Evolutionary conservation across 2,113 vertebrate species (phyloP), one percentile per base, ranked within the genome.

Genomic region (Columba janthina): DNA sequence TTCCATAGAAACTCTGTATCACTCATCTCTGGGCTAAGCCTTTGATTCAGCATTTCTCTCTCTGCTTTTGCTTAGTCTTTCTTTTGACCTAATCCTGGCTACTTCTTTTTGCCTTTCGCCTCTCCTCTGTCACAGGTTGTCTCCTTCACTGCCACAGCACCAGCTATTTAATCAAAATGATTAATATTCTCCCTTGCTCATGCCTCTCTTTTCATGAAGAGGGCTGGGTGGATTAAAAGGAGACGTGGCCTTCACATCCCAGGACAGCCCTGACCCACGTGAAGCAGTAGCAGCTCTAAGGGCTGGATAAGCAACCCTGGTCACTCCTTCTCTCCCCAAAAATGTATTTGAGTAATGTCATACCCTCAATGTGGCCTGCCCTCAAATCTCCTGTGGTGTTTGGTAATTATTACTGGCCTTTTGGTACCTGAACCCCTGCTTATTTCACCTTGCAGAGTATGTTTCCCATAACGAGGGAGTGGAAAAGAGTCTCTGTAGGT

Each of bases 91-190:
- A 54, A 78, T 81, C 78, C 61, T 71, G 51, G 58, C 32, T 48
- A 53, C 10, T 19, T 9, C 21, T 61, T 94, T 89, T 67, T 81
- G 57, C 46, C 32, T 81, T 78, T 88, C n/a, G 81, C 15, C 6
- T 82, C 38, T 85, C n/a, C 76, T 57, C 40, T 83, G 53, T 62
- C 57, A 69, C 38, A 74, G 10, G 25, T 54, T 95, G 65, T 20
- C 31, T 87, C 34, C 75, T 79, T 61, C 70, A 36, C 78, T 86
- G 82, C 18, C 32, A 48, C n/a, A 67, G 61, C 24, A 62, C 5
- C 58, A 90, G 53, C 56, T 83, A 46, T 94, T 93, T 76, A 50
- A 86, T 20, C 44, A 86, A 81, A 95, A 90, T 65, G 20, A 90
- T 67, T 93, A 7, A 22, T 62, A 22, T 34, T 76, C 50, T 88